phyloP scores from a whole-genome alignment of 2,113 vertebrate genomes.

The Oreotragus oreotragus region DNA sequence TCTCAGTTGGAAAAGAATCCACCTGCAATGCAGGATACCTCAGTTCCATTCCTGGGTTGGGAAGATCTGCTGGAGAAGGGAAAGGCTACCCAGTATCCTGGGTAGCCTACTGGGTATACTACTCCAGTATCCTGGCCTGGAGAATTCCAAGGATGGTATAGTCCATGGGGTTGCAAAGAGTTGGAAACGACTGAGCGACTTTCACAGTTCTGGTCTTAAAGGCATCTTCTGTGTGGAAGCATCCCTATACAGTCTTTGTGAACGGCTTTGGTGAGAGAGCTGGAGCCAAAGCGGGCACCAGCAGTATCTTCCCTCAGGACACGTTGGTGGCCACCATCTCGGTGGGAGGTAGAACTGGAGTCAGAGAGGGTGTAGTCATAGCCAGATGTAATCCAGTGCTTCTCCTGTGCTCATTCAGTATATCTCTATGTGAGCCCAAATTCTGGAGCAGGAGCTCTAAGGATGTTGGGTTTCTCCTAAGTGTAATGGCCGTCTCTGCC shows the following conservation, averaged over 20 bases:
- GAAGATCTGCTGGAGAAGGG: neutral
- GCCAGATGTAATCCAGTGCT: accelerated
- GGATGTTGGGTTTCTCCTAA: neutral
- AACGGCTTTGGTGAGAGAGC: too few relatives aligned
- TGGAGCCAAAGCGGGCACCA: too few relatives aligned
- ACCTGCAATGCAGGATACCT: neutral
- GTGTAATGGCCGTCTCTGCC: neutral
- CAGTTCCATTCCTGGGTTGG: neutral
- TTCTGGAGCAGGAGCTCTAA: neutral
- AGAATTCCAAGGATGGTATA: neutral
- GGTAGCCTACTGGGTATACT: too few relatives aligned
- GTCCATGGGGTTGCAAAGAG: accelerated
- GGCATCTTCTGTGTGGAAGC: neutral
- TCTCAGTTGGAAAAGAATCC: neutral
- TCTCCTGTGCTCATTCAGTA: neutral
- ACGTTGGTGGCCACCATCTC: accelerated
- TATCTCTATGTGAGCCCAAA: neutral
- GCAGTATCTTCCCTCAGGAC: neutral
- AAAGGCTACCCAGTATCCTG: neutral
- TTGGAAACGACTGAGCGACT: accelerated
- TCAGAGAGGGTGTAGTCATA: neutral
- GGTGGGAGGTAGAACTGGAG: neutral
- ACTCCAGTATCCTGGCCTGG: neutral
- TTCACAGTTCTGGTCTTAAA: neutral
- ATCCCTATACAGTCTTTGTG: accelerated